A percentile compares a stretch with the other conserved stretches of the same genome.
These are phyloP conservation scores for Laticauda laticaudata DNA, from an alignment of 2,113 vertebrate species.

Conservation along the genomic window DNA sequence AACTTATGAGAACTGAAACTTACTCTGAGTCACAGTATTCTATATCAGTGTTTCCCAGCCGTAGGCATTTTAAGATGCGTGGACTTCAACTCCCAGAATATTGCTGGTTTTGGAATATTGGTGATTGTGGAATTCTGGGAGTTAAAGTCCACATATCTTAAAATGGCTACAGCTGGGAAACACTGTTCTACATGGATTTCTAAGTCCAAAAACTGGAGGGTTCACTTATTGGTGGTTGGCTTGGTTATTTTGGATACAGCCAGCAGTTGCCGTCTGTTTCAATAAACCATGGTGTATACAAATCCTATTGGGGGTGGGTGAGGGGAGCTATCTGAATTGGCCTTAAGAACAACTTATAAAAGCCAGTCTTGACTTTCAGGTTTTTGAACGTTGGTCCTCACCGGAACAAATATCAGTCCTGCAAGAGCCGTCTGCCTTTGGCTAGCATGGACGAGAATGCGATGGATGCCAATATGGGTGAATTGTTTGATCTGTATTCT, in stretches of 20 bases:
- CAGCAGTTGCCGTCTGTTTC: not conserved
- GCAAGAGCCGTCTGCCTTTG: conserved; percentile 82
- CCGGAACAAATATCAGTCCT: conserved; percentile 73
- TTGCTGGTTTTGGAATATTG: not conserved
- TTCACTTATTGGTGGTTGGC: not conserved
- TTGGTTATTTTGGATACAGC: not conserved
- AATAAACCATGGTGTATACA: not conserved
- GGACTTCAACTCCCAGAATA: not conserved
- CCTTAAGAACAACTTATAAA: conserved; percentile 1
- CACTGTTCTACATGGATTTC: not conserved
- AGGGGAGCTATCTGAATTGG: not conserved
- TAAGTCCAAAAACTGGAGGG: not conserved
- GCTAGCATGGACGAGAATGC: conserved; percentile 96
- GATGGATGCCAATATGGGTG: conserved; percentile 97
- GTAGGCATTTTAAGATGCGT: not conserved
- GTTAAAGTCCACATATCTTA: not conserved
- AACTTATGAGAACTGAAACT: not conserved
- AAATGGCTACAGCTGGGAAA: not conserved
- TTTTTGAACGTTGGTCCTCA: conserved; percentile 79
- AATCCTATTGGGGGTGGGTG: not conserved
- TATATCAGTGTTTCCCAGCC: not conserved
- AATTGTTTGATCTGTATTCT: conserved; percentile 88
- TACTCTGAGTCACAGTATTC: not conserved
- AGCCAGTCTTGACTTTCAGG: conserved; percentile 51
- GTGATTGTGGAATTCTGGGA: not conserved